Base-by-base conservation (phyloP, 2,113 vertebrate genomes). In the Plestiodon gilberti region DNA sequence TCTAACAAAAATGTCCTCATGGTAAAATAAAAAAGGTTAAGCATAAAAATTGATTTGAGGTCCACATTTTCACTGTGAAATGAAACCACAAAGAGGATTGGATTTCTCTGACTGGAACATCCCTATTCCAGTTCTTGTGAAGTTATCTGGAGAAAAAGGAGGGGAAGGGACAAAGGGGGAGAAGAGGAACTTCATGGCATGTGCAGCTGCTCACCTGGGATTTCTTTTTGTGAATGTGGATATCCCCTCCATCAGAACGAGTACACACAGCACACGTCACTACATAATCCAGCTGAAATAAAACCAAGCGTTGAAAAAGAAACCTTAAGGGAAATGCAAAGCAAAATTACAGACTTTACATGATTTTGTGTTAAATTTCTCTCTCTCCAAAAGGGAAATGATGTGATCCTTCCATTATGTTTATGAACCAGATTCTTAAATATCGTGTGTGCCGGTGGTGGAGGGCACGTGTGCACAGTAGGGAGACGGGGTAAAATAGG, bases 181-280 rank as follows among this genome's bases (percentile, higher is more conserved):
- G 81, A 2, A 1, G 23, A 73, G 69, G 15, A 20, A 48, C 8
- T 43, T 52, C 55, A 38, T 4, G 75, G 1, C 8, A n/a, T 7
- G 4, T 82, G 0, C 2, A 0, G 9, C 84, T 52, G 4, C 96
- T 95, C 93, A 99, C 99, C 98, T 99, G 99, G 81, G 99, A 98
- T 33, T 99, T 99, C 96, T 99, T 99, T 93, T 96, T 99, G 88
- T 99, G 99, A 90, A 99, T 97, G 94, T 99, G 99, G 92, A 99
- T 99, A 92, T 99, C 99, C 3, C 99, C 99, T 3, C 97, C 97
- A 0, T 99, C 98, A 0, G 98, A 96, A 65, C 99, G 98, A 0
- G 99, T 99, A 94, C 99, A 99, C 77, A 99, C 99, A 0, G 99
- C 99, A n/a, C 99, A 99, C 0, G 98, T 99, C 90, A 99, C 99